Percentiles rank a stretch among this genome's conserved stretches.
Conservation (phyloP, 2,797 vertebrate genomes). For the Margarornis squamiger region DNA sequence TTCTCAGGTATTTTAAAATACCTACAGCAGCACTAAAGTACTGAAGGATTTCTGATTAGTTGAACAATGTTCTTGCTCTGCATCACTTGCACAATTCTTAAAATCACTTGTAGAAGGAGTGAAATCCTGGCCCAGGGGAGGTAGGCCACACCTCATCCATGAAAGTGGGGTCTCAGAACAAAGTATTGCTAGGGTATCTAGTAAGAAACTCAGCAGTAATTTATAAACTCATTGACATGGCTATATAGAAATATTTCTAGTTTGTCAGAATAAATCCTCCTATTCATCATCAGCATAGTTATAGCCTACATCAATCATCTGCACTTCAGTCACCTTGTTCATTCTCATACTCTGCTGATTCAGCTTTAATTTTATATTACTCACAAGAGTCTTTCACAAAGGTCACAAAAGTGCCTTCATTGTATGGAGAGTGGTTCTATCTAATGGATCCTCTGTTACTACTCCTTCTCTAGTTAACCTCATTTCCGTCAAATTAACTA, state of each 20-base stretch:
- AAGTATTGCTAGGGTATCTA: not conserved
- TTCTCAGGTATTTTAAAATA: not conserved
- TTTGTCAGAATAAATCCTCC: slow-evolving; percentile 53
- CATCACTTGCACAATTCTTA: not conserved
- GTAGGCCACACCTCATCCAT: not conserved
- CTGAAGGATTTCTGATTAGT: not conserved
- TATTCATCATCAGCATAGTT: slow-evolving; percentile 57
- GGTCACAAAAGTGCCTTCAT: slow-evolving; percentile 17
- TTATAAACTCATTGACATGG: slow-evolving; percentile 47
- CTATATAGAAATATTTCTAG: slow-evolving; percentile 55
- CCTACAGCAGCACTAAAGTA: not conserved
- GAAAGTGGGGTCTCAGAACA: not conserved
- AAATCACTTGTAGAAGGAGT: not conserved
- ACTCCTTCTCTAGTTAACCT: not conserved
- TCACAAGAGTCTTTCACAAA: slow-evolving; percentile 39
- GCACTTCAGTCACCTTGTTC: slow-evolving; percentile 41
- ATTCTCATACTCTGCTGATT: slow-evolving; percentile 51
- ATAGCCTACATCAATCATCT: slow-evolving; percentile 55
- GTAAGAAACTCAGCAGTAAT: slow-evolving; percentile 14
- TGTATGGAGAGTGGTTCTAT: not conserved
- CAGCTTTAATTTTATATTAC: slow-evolving; percentile 44
- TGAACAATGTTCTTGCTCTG: not conserved
- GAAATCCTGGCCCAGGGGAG: not conserved
- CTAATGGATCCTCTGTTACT: not conserved
- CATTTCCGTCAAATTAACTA: not conserved